Evolutionary conservation across 2,888 invertebrate genomes (phyloP), one percentile per base, ranked within the genome.

Genomic region (Pristionchus mayeri): DNA sequence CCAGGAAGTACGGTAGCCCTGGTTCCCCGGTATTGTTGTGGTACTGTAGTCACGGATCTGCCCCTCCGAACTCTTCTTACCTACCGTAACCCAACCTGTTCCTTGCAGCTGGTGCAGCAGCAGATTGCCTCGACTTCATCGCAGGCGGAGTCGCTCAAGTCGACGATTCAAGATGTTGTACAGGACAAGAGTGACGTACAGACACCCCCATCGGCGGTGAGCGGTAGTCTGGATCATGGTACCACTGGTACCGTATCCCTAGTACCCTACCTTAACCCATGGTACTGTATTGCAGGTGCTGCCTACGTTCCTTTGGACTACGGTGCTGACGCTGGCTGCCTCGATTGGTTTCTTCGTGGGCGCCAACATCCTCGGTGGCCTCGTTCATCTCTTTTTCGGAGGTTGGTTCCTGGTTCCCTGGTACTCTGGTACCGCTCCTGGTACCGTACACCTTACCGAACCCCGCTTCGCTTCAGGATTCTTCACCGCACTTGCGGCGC

Each of bases 251-350:
- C 57, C n/a, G 4, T 16, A 52, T 11, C 3, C n/a, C n/a, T n/a
- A n/a, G n/a, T n/a, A n/a, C 24, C 57, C 3, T 63, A 63, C 60
- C 34, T 27, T 63, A n/a, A n/a, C n/a, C n/a, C n/a, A n/a, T n/a
- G n/a, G n/a, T n/a, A n/a, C n/a, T 40, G 6, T 40, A 18, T 9
- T 71, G 16, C 71, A 86, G 85, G 86, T 90, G 40, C 81, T 90
- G 54, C 86, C 86, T n/a, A 44, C 44, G 7, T 44, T 44, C 44
- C 44, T 44, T 13, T 44, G 6, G 44, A 44, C 44, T 44, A 44
- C 44, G 44, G 44, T 44, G 6, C 44, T 44, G 44, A 44, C 44
- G 7, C 6, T 44, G 44, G 44, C 13, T 44, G 44, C 44, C 44
- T 44, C 44, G 44, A 44, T 44, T 44, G 44, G 44, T 13, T 44